Evolutionary conservation across 2,113 vertebrate genomes (phyloP).

Genomic region (Ailurus styani): DNA sequence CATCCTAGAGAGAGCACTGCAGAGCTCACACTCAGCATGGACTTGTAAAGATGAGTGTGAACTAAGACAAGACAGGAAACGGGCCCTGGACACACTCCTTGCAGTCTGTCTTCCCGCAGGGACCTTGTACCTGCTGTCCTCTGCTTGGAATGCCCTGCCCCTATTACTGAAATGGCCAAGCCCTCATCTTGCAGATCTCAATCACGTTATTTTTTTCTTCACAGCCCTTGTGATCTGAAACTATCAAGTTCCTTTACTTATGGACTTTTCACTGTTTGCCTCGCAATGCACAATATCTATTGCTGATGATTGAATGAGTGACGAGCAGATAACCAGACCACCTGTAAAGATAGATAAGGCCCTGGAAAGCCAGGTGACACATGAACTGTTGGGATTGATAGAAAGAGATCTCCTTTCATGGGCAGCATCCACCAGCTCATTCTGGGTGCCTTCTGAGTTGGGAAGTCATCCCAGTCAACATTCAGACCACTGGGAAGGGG

Average conservation of each 20-base stretch:
- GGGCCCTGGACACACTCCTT: not conserved
- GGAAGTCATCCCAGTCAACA: not conserved
- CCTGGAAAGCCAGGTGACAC: not conserved
- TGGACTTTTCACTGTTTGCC: not conserved
- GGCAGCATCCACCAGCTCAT: not conserved
- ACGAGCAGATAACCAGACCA: not conserved
- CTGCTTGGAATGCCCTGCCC: not conserved
- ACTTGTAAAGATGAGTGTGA: not conserved
- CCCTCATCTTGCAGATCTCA: not conserved
- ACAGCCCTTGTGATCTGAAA: not conserved
- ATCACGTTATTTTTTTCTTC: not conserved
- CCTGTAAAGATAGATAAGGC: not conserved
- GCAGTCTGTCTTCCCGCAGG: not conserved
- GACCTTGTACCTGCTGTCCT: not conserved
- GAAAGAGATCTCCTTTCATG: not conserved
- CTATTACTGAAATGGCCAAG: not conserved
- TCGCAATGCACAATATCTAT: not conserved
- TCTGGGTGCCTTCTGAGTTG: not conserved
- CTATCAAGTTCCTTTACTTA: not conserved
- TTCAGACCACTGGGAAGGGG: not conserved
- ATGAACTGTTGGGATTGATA: not conserved
- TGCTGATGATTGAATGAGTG: not conserved
- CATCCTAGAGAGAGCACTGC: not conserved
- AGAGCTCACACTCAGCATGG: not conserved
- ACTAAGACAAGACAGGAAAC: not conserved